phyloP scores from a whole-genome alignment of 1,140 invertebrate species.

The Archivesica marissinica region DNA sequence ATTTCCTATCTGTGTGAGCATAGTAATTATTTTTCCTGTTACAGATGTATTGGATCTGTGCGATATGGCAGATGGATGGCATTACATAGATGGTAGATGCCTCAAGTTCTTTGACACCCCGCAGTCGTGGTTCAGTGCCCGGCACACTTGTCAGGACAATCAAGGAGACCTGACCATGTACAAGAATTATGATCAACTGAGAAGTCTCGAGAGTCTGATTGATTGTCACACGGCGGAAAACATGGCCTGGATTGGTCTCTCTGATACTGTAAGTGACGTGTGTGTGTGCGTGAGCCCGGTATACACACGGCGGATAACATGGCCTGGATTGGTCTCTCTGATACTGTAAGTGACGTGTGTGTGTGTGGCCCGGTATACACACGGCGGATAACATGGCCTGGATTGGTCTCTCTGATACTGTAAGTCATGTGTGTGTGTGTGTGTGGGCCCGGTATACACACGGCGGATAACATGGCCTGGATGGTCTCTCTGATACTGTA shows the following conservation, averaged over 20 bases:
- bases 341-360: constrained; percentile 44
- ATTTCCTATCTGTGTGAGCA: too few relatives aligned
- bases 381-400: constrained; percentile 44
- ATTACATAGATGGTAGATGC: constrained; percentile 41
- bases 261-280: constrained; percentile 48
- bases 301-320: too few relatives aligned
- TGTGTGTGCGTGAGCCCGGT: too few relatives aligned
- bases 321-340: constrained; percentile 54
- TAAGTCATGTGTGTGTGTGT: too few relatives aligned
- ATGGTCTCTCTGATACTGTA: too few relatives aligned
- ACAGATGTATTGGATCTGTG: constrained; percentile 47
- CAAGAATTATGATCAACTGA: constrained; percentile 25
- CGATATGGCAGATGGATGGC: constrained; percentile 32
- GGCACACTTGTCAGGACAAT: constrained; percentile 36
- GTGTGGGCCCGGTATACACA: too few relatives aligned
- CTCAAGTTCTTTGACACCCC: constrained; percentile 41
- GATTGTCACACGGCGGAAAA: constrained; percentile 42
- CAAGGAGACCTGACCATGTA: constrained; percentile 33
- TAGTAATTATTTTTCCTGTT: not conserved
- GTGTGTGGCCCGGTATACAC: too few relatives aligned
- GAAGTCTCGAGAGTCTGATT: constrained; percentile 25
- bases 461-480: too few relatives aligned
- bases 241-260: constrained; percentile 50
- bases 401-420: constrained; percentile 58
- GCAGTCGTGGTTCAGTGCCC: constrained; percentile 31